Evolutionary conservation across 2,113 vertebrate species (phyloP).

Genomic region (Hoplias malabaricus): DNA sequence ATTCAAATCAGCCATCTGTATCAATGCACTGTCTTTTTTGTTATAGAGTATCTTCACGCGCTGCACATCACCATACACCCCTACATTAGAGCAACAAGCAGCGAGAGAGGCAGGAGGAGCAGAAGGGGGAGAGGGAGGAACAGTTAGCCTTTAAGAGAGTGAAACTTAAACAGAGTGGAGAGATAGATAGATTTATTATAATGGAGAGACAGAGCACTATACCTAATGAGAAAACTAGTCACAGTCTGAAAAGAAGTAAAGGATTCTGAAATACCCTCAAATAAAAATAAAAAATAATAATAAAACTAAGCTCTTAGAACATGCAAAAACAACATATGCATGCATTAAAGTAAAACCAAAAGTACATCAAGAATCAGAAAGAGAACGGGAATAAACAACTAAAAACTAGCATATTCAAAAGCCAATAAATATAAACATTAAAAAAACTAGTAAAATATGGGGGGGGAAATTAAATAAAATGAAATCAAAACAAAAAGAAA

Average conservation of each 20-base stretch:
- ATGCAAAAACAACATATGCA: conserved; percentile 86
- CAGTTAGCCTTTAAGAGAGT: conserved; percentile 74
- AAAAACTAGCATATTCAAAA: conserved; percentile 50
- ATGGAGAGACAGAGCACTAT: conserved; percentile 71
- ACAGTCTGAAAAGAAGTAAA: conserved; percentile 82
- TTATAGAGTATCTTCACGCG: conserved; percentile 99
- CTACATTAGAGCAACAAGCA: conserved; percentile 83
- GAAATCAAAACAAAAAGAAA: conserved; percentile 76
- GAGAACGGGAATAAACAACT: conserved; percentile 53
- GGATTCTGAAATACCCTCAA: conserved; percentile 84
- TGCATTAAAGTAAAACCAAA: conserved; percentile 89
- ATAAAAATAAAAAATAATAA: conserved; percentile 51
- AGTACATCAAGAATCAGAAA: conserved; percentile 69
- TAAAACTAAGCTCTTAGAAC: conserved; percentile 77
- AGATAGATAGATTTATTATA: conserved; percentile 69
- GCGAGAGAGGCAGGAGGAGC: conserved; percentile 72
- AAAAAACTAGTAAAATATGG: conserved; percentile 78
- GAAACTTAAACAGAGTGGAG: conserved; percentile 83
- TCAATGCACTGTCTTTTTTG: conserved; percentile 98
- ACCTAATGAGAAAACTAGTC: conserved; percentile 83
- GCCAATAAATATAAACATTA: conserved; percentile 33
- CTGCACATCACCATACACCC: conserved; percentile 97
- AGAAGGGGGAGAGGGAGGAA: conserved; percentile 63
- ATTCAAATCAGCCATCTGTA: conserved; percentile 96
- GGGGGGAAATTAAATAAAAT: conserved; percentile 63